Evolutionary conservation across 2,888 invertebrate genomes (phyloP).

Genomic region (Digitonthophagus gazella): DNA sequence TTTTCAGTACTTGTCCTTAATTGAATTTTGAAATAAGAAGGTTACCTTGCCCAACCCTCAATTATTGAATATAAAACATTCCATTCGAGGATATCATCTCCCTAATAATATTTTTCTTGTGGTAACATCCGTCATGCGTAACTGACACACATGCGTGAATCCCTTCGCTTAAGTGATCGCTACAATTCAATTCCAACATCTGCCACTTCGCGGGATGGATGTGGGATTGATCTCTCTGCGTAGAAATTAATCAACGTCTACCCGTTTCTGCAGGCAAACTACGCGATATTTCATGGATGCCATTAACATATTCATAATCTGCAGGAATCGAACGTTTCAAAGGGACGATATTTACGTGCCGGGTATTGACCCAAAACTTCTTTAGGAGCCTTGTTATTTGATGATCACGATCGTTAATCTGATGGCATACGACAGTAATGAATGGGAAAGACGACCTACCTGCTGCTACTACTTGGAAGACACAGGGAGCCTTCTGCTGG

Average conservation of each 20-base stretch:
- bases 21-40: no score
- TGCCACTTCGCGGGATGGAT: background rate
- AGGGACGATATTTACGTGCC: background rate
- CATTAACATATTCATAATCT: background rate
- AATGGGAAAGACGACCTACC: slow-evolving; percentile 54
- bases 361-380: background rate
- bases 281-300: background rate
- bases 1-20: no score
- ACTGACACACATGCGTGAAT: background rate
- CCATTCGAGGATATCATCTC: no score
- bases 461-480: slow-evolving; percentile 83
- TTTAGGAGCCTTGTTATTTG: background rate
- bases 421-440: background rate
- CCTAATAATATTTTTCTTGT: background rate
- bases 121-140: background rate
- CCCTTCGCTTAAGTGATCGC: background rate
- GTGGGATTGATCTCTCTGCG: background rate
- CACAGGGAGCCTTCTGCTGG: slow-evolving; percentile 77
- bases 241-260: background rate
- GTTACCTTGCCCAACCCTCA: no score
- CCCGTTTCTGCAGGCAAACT: background rate
- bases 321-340: background rate
- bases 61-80: no score
- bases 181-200: background rate
- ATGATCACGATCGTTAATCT: background rate